These are phyloP conservation scores for Columba guinea DNA, from an alignment of 2,797 vertebrate species.

Conservation along the genomic window DNA sequence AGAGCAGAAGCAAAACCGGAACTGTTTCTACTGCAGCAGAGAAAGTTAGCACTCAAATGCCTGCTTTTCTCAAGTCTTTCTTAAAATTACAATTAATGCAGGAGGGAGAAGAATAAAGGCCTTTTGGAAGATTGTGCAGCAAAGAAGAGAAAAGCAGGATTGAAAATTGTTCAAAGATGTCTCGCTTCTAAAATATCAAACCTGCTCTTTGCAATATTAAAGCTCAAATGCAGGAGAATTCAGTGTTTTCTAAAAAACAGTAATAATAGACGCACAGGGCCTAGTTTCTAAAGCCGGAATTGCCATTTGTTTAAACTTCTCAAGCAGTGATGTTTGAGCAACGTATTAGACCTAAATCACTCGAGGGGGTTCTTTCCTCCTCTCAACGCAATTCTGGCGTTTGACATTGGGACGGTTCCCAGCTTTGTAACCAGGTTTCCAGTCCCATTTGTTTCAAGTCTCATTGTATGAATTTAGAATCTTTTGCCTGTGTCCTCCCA, in stretches of 20 bases:
- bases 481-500: not conserved
- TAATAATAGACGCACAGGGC: not conserved
- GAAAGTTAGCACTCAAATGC: not conserved
- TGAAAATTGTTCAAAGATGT: conserved; percentile 64
- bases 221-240: conserved; percentile 77
- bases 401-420: not conserved
- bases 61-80: conserved; percentile 12
- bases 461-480: not conserved
- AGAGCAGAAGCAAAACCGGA: conserved; percentile 10
- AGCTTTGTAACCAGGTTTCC: not conserved
- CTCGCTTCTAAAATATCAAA: conserved; percentile 72
- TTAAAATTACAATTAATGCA: conserved; percentile 16
- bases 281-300: not conserved
- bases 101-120: conserved; percentile 75
- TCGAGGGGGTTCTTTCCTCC: not conserved
- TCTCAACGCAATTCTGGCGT: not conserved
- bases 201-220: conserved; percentile 84
- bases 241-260: conserved; percentile 10
- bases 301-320: not conserved
- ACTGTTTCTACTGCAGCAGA: conserved; percentile 1
- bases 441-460: not conserved
- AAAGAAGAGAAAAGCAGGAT: conserved; percentile 81
- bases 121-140: conserved; percentile 75
- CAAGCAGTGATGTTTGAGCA: not conserved
- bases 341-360: not conserved